These are phyloP conservation scores for Ageneiosus marmoratus DNA, from an alignment of 2,113 vertebrate genomes.

Conservation along the genomic window DNA sequence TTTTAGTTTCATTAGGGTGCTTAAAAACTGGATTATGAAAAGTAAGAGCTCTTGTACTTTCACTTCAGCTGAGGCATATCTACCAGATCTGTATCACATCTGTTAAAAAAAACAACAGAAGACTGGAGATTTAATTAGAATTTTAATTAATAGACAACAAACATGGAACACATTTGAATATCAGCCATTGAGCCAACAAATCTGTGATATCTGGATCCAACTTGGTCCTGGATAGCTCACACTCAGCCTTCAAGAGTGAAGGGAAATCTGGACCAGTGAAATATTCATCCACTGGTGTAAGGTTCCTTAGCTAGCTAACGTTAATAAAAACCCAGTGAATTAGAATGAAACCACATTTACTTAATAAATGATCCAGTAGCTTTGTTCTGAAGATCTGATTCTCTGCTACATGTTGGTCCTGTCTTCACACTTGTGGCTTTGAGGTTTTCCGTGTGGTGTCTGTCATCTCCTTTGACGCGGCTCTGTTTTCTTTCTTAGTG, in stretches of 20 bases:
- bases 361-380: neutral
- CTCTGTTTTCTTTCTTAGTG: neutral
- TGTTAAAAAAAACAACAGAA: too few species aligned
- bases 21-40: too few species aligned
- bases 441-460: neutral
- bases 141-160: neutral
- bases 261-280: neutral
- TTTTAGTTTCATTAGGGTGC: too few species aligned
- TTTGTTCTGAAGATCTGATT: neutral
- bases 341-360: neutral
- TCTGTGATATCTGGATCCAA: neutral
- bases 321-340: neutral
- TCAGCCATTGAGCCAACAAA: neutral
- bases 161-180: too few species aligned
- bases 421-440: constrained; percentile 8
- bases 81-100: too few species aligned
- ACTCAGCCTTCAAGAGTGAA: neutral
- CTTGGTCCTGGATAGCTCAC: neutral
- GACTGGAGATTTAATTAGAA: too few species aligned
- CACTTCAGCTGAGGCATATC: neutral
- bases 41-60: too few species aligned
- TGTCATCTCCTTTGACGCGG: neutral
- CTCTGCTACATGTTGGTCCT: neutral
- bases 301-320: neutral
- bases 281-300: neutral